A percentile compares a stretch with the other conserved stretches of the same genome.
Conservation (phyloP, 1,140 invertebrate species). For the Metopolophium dirhodum region DNA sequence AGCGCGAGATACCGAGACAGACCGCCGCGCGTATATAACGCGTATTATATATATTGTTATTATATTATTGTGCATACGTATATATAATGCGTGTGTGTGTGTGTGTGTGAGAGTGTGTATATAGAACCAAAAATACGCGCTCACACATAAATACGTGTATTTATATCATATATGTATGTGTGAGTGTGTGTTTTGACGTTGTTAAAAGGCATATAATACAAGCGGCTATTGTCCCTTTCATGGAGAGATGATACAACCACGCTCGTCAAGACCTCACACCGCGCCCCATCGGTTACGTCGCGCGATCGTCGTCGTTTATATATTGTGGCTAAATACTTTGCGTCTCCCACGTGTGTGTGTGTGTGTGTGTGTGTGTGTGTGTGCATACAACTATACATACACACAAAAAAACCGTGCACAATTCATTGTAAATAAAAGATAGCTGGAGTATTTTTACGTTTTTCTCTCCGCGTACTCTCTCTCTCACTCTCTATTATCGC, state of each 20-base stretch:
- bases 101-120: not conserved
- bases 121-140: not conserved
- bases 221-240: constrained; percentile 52
- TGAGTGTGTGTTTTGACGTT: constrained; percentile 53
- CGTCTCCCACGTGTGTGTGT: not conserved
- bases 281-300: constrained; percentile 20
- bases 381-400: not conserved
- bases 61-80: not conserved
- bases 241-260: constrained; percentile 24
- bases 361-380: not conserved
- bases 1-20: not conserved
- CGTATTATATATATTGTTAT: constrained; percentile 2
- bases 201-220: constrained; percentile 56
- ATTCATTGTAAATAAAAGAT: constrained; percentile 52
- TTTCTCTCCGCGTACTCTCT: not conserved
- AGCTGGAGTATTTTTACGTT: constrained; percentile 25
- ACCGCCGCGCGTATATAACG: not conserved
- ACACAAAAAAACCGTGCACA: constrained; percentile 26
- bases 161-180: not conserved
- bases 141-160: not conserved
- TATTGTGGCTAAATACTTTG: constrained; percentile 50
- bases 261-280: constrained; percentile 43
- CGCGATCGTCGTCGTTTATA: constrained; percentile 15
- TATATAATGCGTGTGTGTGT: not conserved
- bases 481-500: not conserved